A percentile compares a stretch with the other conserved stretches of the same genome.
phyloP scores from a whole-genome alignment of 2,113 vertebrate species.

The Ahaetulla prasina region DNA sequence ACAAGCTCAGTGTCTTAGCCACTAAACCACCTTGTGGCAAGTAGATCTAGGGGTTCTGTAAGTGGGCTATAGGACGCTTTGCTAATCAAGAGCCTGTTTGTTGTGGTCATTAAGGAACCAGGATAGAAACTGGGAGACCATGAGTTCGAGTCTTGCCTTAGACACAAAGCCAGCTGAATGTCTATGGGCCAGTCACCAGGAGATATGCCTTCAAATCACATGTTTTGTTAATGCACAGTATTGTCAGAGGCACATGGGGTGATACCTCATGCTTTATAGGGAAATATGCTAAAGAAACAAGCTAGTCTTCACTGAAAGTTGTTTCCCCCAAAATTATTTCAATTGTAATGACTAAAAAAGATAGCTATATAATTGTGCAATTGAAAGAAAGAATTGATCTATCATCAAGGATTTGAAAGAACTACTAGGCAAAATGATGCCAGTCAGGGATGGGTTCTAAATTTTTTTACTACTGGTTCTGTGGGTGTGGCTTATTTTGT shows the following conservation, averaged over 20 bases:
- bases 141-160: not conserved
- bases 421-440: not conserved
- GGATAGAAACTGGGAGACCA: not conserved
- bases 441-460: no score
- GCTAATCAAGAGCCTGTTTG: not conserved
- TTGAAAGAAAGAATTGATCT: constrained; percentile 6
- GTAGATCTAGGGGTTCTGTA: not conserved
- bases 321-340: constrained; percentile 19
- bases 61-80: not conserved
- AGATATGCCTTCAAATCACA: not conserved
- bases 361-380: not conserved
- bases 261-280: constrained; percentile 5
- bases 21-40: no score
- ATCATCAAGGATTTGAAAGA: not conserved
- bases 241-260: not conserved
- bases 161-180: not conserved
- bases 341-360: not conserved
- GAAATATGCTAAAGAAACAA: not conserved
- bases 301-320: constrained; percentile 10
- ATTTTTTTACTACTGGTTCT: no score
- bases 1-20: no score
- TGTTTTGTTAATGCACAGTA: not conserved
- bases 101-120: not conserved
- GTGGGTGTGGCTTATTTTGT: no score
- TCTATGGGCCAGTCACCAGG: not conserved